These are phyloP conservation scores for Recurvirostra avosetta DNA, from an alignment of 2,113 vertebrate genomes.

Conservation along the genomic window DNA sequence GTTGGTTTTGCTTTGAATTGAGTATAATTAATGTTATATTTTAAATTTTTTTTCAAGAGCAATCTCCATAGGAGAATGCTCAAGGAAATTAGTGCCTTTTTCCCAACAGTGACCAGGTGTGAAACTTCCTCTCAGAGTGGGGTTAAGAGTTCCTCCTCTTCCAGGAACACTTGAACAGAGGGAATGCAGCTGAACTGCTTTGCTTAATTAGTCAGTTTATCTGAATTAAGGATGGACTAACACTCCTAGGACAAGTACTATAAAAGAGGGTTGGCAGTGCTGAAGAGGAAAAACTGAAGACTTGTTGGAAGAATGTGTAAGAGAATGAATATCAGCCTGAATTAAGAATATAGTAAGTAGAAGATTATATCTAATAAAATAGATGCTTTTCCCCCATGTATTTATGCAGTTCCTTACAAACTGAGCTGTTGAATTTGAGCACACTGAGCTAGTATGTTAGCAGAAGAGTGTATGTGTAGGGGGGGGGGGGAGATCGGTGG, in stretches of 20 bases:
- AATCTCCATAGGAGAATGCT: neutral
- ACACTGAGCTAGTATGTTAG: neutral
- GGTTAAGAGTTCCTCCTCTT: neutral
- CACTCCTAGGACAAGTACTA: neutral
- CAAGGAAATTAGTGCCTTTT: neutral
- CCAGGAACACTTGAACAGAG: neutral
- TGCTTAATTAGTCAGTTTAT: constrained; percentile 40
- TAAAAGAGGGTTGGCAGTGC: neutral
- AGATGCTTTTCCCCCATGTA: rapidly evolving
- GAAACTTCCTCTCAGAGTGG: neutral
- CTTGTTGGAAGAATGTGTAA: neutral
- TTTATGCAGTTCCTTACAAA: neutral
- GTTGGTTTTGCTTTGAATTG: neutral
- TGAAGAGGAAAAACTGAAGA: neutral
- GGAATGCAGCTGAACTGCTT: constrained; percentile 54
- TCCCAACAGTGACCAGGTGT: neutral
- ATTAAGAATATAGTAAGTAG: constrained; percentile 7
- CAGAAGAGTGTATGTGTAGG: neutral
- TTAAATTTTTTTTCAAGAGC: neutral
- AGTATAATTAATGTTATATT: neutral
- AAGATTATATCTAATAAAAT: neutral
- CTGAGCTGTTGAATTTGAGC: neutral
- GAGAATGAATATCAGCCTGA: neutral
- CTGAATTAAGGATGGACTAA: constrained; percentile 15
- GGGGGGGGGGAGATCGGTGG: neutral